phyloP scores from a whole-genome alignment of 2,888 invertebrate species.

The Anarsia innoxiella region DNA sequence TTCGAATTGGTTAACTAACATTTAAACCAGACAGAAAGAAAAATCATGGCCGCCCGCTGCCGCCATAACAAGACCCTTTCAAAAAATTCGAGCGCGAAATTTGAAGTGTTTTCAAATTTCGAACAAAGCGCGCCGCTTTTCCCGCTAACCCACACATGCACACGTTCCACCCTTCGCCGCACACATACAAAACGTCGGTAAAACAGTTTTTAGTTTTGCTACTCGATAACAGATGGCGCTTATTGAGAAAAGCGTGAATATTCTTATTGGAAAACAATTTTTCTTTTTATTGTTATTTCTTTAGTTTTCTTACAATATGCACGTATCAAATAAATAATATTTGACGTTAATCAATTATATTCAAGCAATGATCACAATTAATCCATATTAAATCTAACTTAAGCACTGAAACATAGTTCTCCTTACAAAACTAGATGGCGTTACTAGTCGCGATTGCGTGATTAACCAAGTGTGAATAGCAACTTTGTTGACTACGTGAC shows the following conservation, averaged over 20 bases:
- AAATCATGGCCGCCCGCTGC: too few species aligned
- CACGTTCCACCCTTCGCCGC: slow-evolving; percentile 10
- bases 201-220: slow-evolving; percentile 26
- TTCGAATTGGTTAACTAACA: too few species aligned
- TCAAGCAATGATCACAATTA: too few species aligned
- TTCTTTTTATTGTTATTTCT: not conserved
- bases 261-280: not conserved
- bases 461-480: slow-evolving; percentile 5
- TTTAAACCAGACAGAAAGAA: too few species aligned
- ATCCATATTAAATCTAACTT: not conserved
- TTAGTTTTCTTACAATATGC: not conserved
- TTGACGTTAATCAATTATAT: too few species aligned
- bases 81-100: too few species aligned
- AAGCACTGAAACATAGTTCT: not conserved
- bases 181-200: slow-evolving; percentile 11
- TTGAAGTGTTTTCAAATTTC: slow-evolving; percentile 13
- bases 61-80: too few species aligned
- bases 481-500: slow-evolving; percentile 48
- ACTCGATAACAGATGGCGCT: slow-evolving; percentile 43
- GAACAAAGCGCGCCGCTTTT: slow-evolving; percentile 14
- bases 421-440: slow-evolving; percentile 38
- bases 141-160: slow-evolving; percentile 18
- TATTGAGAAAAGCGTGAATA: not conserved
- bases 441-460: slow-evolving; percentile 22
- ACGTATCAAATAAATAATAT: too few species aligned